phyloP scores from a whole-genome alignment of 1,140 invertebrate genomes.

The Paraescarpia echinospica region DNA sequence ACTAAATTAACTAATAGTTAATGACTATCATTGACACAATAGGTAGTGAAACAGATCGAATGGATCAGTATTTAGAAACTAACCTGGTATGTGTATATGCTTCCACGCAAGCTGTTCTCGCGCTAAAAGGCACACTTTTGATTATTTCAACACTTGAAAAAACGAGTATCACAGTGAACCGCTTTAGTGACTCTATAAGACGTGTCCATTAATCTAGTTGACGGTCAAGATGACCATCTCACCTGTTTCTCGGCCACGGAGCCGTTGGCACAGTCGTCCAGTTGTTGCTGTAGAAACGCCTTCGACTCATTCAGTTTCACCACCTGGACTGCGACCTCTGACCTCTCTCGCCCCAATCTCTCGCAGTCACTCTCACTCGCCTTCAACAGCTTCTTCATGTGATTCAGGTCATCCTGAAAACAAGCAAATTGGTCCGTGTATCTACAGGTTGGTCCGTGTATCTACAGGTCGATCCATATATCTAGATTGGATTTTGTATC shows the following conservation, averaged over 20 bases:
- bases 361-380: constrained; percentile 45
- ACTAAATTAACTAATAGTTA: too few species aligned
- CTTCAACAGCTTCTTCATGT: constrained; percentile 42
- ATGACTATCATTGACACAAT: too few species aligned
- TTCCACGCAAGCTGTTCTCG: too few species aligned
- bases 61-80: too few species aligned
- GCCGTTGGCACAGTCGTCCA: constrained; percentile 37
- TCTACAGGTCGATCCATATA: too few species aligned
- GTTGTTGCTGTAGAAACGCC: constrained; percentile 46
- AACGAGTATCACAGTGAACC: too few species aligned
- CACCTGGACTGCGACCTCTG: constrained; percentile 34
- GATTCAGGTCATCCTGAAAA: constrained; percentile 42
- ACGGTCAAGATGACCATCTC: background rate
- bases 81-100: too few species aligned
- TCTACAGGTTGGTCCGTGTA: background rate
- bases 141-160: too few species aligned
- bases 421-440: background rate
- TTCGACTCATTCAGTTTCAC: constrained; percentile 45
- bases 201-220: background rate
- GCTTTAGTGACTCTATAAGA: too few species aligned
- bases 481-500: too few species aligned
- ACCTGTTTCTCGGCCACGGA: constrained; percentile 45
- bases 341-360: constrained; percentile 34
- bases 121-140: too few species aligned
- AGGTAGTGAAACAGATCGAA: too few species aligned